Base-by-base conservation (phyloP, 1,140 invertebrate species). In the Yoshiicerus persimilis region DNA sequence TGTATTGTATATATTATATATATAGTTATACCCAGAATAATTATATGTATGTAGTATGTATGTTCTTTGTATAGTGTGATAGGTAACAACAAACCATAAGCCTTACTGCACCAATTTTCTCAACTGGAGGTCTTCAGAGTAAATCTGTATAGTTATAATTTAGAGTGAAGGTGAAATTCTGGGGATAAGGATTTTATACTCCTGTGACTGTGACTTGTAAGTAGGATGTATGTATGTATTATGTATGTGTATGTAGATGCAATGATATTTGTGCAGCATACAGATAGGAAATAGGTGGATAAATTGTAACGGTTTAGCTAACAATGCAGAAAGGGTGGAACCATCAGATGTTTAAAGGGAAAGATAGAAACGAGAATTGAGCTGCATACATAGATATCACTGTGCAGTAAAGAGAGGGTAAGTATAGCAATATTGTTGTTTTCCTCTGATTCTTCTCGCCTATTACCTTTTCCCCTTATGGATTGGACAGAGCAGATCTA, bases 391-490 rank as follows among this genome's bases (percentile, higher is more conserved):
- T 56, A 16, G 16, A 5, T n/a, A n/a, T n/a, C 47, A 56, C 47
- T 56, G 16, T 66, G 20, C 62, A n/a, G 62, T 66, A 25, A 38
- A 25, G 16, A 80, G n/a, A 80, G 16, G 5, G 16, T 4, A 80
- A 80, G 20, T 32, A 30, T 32, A 70, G 66, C 66, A 70, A 70
- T 80, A 80, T 80, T 80, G 75, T 80, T 80, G 75, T 80, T 80
- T 80, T 80, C 75, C n/a, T 30, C n/a, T 8, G 75, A 80, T 80
- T 34, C 75, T 36, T 70, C 23, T 70, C 9, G 13, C 16, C 75
- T n/a, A 80, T 36, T 80, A 80, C 30, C 75, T 80, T 80, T 80
- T 20, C 32, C 70, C n/a, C 32, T 27, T 36, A 80, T 80, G 75
- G 38, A 38, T 80, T 80, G 34, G 30, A 36, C 34, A 38, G 75